Evolutionary conservation across 2,113 vertebrate species (phyloP).

Genomic region (chimpanzee (Pan troglodytes)): NHGRI_mPanTro3-v2.1_pri NC_086015.1:41589501-41590000

Average conservation of each 20-base stretch:
- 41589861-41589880: background rate
- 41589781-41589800: too few species aligned
- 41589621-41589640: constrained; percentile 51
- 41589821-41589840: background rate
- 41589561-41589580: background rate
- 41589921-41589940: background rate
- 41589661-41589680: background rate
- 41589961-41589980: background rate
- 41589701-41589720: background rate
- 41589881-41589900: background rate
- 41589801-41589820: background rate
- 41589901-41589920: background rate
- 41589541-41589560: background rate
- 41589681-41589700: background rate
- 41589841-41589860: background rate
- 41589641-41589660: constrained; percentile 18
- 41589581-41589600: background rate
- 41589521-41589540: background rate
- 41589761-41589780: background rate
- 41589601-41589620: constrained; percentile 19
- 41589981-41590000: background rate
- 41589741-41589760: background rate
- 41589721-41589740: background rate
- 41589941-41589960: background rate
- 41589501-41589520: background rate